These are phyloP conservation scores for Thecophora atra DNA, from an alignment of 2,888 invertebrate genomes.

Conservation along the genomic window DNA sequence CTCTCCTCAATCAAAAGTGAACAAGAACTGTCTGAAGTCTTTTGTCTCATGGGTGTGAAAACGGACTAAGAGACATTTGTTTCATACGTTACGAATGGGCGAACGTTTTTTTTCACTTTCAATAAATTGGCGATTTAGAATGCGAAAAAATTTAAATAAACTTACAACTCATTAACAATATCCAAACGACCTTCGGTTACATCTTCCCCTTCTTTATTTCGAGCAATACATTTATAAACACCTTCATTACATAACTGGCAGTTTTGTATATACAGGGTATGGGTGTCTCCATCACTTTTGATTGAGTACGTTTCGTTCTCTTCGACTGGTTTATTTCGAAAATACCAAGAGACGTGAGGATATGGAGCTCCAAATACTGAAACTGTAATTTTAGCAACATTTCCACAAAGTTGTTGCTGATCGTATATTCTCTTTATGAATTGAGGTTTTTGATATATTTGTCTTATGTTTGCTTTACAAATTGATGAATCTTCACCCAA, in stretches of 20 bases:
- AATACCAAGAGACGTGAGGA: conserved; percentile 89
- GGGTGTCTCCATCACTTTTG: conserved; percentile 80
- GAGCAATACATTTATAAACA: conserved; percentile 79
- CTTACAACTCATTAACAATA: conserved; percentile 86
- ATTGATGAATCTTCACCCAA: conserved; percentile 78
- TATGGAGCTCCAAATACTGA: conserved; percentile 82
- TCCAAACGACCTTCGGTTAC: conserved; percentile 78
- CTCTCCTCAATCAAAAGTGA: no score
- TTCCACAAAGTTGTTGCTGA: conserved; percentile 75
- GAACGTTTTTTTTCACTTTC: no score
- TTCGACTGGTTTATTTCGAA: conserved; percentile 78
- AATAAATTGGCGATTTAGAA: no score
- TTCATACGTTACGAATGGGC: no score
- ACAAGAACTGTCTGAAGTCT: no score
- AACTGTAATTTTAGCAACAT: conserved; percentile 85
- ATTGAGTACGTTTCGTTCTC: conserved; percentile 79
- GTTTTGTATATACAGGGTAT: conserved; percentile 78
- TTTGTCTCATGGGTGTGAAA: no score
- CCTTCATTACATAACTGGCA: conserved; percentile 77
- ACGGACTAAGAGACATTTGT: no score
- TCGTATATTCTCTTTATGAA: conserved; percentile 76
- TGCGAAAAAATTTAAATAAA: conserved; percentile 26
- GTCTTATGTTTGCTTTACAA: conserved; percentile 78
- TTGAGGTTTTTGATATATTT: conserved; percentile 81
- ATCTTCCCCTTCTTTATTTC: conserved; percentile 82